Conservation (phyloP, 2,113 vertebrate genomes). For the Larimichthys polyactis region DNA sequence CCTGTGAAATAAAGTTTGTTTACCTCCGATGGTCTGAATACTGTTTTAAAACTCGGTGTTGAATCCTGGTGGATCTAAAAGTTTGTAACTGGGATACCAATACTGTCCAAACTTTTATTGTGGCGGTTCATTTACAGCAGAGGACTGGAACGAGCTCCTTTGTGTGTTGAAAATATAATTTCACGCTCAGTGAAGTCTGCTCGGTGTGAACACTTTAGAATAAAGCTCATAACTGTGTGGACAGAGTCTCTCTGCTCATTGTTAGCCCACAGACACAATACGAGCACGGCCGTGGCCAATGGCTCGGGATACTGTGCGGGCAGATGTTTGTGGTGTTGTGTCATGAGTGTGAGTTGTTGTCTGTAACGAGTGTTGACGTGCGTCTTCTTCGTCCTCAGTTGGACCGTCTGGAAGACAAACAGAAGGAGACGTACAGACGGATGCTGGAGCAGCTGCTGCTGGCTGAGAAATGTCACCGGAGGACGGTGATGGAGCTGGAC, state of each 20-base stretch:
- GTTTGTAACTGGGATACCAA: too few relatives aligned
- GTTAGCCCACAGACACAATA: conserved; percentile 4
- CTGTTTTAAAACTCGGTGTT: too few relatives aligned
- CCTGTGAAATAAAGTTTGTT: too few relatives aligned
- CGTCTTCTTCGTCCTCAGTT: conserved; percentile 80
- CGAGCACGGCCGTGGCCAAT: neutral
- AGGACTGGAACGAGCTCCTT: too few relatives aligned
- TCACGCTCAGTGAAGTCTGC: conserved; percentile 11
- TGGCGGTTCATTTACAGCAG: too few relatives aligned
- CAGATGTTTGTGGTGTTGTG: neutral
- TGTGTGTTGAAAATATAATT: conserved; percentile 14
- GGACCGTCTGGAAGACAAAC: conserved; percentile 95
- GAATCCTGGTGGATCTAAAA: too few relatives aligned
- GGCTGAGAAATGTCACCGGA: conserved; percentile 95
- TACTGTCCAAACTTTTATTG: too few relatives aligned
- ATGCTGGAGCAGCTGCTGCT: conserved; percentile 98
- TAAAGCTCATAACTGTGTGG: conserved; percentile 15
- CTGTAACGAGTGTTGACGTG: conserved; percentile 4
- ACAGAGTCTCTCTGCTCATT: conserved; percentile 25
- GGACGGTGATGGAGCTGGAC: conserved; percentile 93
- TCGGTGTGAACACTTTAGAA: neutral
- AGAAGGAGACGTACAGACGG: conserved; percentile 94
- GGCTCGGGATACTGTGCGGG: neutral
- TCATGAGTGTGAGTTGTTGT: neutral
- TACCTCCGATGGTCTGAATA: too few relatives aligned